Base-by-base conservation (phyloP, 2,113 vertebrate species). In the Eublepharis macularius region DNA sequence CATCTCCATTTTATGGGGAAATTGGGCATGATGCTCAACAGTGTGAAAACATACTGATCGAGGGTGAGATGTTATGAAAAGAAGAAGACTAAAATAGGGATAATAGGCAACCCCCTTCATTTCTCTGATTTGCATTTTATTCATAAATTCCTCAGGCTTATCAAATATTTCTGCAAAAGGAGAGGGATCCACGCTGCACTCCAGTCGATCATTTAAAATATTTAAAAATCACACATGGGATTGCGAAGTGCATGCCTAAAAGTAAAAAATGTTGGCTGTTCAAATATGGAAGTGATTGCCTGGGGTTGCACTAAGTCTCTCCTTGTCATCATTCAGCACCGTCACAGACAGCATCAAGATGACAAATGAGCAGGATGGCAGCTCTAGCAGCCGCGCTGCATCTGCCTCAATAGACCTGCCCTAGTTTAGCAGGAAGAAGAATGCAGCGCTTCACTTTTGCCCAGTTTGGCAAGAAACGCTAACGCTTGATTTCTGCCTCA, bases 241-340 rank as follows among this genome's bases (percentile, higher is more conserved):
- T 63, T 77, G 74, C 74, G 60, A 82, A 87, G 74, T 77, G 74
- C 63, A 72, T 63, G 49, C 70, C 66, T 87, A 77, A 87, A 83
- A 82, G 66, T 78, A 81, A 86, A 81, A 81, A 81, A 76, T 26
- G 70, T 74, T 80, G 54, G 76, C 76, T 79, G 76, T 73, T 83
- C 76, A 83, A 78, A 65, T 87, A 78, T 87, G 75, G 81, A 83
- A 87, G 86, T 73, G 75, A 87, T 83, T 83, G 81, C 68, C 43
- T 49, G 80, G 66, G 66, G 54, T 83, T 72, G 65, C 51, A 34
- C 54, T 79, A 79, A 65, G 57, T 79, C 81, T 78, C 57, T 83
- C 80, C 66, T 83, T 74, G 81, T 83, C 81, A 83, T 78, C 75
- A 41, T 73, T 80, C 68, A 78, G 45, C 76, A 51, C 54, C 83